phyloP scores from a whole-genome alignment of 2,113 vertebrate species.

The Daphoenositta chrysoptera region DNA sequence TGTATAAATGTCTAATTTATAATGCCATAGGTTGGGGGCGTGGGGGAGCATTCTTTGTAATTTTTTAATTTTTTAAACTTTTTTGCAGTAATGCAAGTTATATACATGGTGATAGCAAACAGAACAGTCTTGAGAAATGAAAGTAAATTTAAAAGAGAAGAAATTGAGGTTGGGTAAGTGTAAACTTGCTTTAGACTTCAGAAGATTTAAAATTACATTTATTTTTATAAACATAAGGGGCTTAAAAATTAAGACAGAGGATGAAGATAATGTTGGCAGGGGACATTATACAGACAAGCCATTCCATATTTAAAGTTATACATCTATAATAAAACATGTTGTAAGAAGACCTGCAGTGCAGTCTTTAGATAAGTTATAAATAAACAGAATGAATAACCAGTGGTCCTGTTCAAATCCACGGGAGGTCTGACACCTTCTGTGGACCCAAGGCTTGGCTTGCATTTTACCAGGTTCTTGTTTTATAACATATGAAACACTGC shows the following conservation, averaged over 20 bases:
- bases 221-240: not conserved
- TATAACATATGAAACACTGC: not conserved
- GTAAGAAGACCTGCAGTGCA: not conserved
- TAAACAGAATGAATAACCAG: not conserved
- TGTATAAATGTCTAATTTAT: not conserved
- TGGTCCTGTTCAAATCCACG: not conserved
- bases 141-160: not conserved
- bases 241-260: not conserved
- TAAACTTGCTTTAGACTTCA: not conserved
- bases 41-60: rapidly evolving
- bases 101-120: not conserved
- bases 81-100: not conserved
- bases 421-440: not conserved
- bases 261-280: not conserved
- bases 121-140: not conserved
- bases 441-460: not conserved
- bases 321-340: not conserved
- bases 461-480: not conserved
- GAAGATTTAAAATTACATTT: not conserved
- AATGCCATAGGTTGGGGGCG: not conserved
- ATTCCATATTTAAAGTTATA: not conserved
- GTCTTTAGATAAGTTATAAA: not conserved
- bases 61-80: not conserved
- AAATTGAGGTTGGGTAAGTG: not conserved
- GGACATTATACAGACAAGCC: not conserved